Base-by-base conservation (phyloP, 2,888 invertebrate species). In the Lasius platythorax region DNA sequence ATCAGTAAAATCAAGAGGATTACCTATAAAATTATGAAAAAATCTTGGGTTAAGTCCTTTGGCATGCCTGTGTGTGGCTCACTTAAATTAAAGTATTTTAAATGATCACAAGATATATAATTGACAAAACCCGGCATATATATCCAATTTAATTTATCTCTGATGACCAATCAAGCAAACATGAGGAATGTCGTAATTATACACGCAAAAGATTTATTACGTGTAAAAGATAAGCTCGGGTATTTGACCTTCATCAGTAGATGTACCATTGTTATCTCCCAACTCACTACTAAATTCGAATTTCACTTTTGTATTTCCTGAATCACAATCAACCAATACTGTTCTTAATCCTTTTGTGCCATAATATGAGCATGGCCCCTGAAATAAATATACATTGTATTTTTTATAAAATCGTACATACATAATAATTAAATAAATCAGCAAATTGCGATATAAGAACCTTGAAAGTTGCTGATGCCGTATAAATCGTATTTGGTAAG, bases 281-380 rank as follows among this genome's bases (percentile, higher is more conserved):
- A 98, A 97, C 2, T 98, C 97, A 93, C 97, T 98, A 3, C 97
- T 97, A 95, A 98, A 98, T 93, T 97, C 97, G 94, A 98, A 98
- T 5, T 97, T 97, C 0, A 98, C 97, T 92, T 97, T 97, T n/a
- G 96, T 96, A 83, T 97, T 97, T n/a, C 97, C 97, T 82, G 97
- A 96, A 89, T 97, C 97, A 90, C 97, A 97, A 93, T 97, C 97
- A 5, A 97, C 97, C 0, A 97, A 96, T 15, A 98, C 97, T 79
- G 97, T 97, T 4, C 98, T 96, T 18, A 97, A 95, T 0, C 98
- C 98, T 94, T 97, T 97, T 0, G 97, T 97, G 75, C 98, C 98
- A 95, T 98, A 98, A 95, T 97, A 97, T 0, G 98, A 98, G 95
- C 98, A 98, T n/a, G 97, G 97, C 84, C 98, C 98, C 97, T 98